Conservation (phyloP, 2,797 vertebrate genomes). For the Lindbergichthys nudifrons region DNA sequence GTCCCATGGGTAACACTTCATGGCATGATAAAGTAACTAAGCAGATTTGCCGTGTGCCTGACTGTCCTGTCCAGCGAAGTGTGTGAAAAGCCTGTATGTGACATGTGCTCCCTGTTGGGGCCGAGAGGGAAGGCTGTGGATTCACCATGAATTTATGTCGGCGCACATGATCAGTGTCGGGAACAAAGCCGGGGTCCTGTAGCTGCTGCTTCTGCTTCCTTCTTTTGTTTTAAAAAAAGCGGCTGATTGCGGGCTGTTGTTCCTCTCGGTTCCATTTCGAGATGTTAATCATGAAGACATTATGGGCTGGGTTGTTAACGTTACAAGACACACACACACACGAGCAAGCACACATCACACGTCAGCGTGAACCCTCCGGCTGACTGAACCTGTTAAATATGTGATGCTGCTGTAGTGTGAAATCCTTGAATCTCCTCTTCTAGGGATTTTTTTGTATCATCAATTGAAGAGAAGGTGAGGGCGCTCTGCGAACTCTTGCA, state of each 20-base stretch:
- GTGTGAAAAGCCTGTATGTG: constrained; percentile 79
- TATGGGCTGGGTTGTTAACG: constrained; percentile 19
- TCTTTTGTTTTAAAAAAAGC: constrained; percentile 29
- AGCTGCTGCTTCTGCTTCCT: constrained; percentile 26
- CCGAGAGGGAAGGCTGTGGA: constrained; percentile 52
- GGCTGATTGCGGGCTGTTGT: constrained; percentile 14
- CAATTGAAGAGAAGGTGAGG: constrained; percentile 20
- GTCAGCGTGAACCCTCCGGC: constrained; percentile 47
- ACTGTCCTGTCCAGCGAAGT: constrained; percentile 71
- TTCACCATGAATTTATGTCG: constrained; percentile 68
- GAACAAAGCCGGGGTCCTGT: constrained; percentile 24
- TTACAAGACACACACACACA: constrained; percentile 15
- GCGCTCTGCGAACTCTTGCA: constrained; percentile 24
- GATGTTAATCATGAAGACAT: constrained; percentile 31
- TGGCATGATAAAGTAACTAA: constrained; percentile 79
- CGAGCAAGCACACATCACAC: constrained; percentile 36
- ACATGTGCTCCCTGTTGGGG: constrained; percentile 75
- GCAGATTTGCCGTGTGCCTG: constrained; percentile 75
- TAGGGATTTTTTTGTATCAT: constrained; percentile 30
- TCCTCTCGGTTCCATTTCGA: constrained; percentile 7
- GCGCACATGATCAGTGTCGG: constrained; percentile 60
- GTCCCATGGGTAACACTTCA: constrained; percentile 76
- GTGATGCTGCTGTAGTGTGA: constrained; percentile 50
- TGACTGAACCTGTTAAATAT: constrained; percentile 62
- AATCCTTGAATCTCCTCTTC: constrained; percentile 45